Evolutionary conservation across 2,888 invertebrate genomes (phyloP).

Genomic region (Torymus auratus): DNA sequence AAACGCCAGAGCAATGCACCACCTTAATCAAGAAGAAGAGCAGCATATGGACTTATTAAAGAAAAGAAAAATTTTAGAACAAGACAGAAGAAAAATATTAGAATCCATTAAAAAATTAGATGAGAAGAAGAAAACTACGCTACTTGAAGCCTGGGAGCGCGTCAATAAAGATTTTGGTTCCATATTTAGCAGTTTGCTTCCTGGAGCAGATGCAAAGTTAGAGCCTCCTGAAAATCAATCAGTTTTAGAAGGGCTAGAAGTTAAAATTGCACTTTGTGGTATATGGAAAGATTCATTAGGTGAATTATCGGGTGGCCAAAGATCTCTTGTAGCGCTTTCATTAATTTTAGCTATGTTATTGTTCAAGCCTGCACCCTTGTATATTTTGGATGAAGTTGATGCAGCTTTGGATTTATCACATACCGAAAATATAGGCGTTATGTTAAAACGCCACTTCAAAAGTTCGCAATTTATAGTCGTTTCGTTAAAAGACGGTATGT

Average conservation of each 20-base stretch:
- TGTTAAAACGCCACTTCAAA: conserved; percentile 93
- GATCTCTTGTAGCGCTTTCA: conserved; percentile 96
- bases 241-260: conserved; percentile 92
- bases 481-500: conserved; percentile 99
- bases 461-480: conserved; percentile 98
- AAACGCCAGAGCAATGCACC: conserved; percentile 90
- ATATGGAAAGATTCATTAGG: conserved; percentile 97
- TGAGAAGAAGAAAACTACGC: conserved; percentile 90
- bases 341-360: conserved; percentile 96
- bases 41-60: conserved; percentile 84
- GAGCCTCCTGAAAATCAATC: conserved; percentile 85
- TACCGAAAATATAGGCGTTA: conserved; percentile 98
- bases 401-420: conserved; percentile 98
- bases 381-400: conserved; percentile 99
- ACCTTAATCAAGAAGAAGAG: conserved; percentile 91
- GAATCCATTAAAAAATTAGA: conserved; percentile 92
- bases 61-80: conserved; percentile 83
- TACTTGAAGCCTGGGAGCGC: conserved; percentile 87
- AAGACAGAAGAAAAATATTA: conserved; percentile 85
- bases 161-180: conserved; percentile 96
- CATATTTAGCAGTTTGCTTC: conserved; percentile 93
- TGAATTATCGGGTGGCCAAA: conserved; percentile 97
- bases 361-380: conserved; percentile 98
- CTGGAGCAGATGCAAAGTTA: conserved; percentile 93
- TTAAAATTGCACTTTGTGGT: conserved; percentile 93